Evolutionary conservation across 2,797 vertebrate species (phyloP).

Genomic region (Apogon hyalosoma): DNA sequence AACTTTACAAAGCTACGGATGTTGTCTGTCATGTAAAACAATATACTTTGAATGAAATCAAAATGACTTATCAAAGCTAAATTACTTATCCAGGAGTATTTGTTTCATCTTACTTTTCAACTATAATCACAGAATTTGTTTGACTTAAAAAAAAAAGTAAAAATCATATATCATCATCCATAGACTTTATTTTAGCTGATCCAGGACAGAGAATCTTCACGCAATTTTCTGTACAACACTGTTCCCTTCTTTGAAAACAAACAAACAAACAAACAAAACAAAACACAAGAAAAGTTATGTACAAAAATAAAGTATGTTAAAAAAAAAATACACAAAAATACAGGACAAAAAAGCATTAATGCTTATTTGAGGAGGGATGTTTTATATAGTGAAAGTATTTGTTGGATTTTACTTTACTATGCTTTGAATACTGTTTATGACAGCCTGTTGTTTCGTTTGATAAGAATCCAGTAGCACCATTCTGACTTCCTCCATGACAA

Average conservation of each 20-base stretch:
- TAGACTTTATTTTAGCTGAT: slow-evolving; percentile 78
- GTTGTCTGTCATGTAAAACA: no score
- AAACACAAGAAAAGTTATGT: slow-evolving; percentile 66
- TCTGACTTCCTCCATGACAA: slow-evolving; percentile 47
- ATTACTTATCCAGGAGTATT: no score
- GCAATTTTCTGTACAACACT: slow-evolving; percentile 73
- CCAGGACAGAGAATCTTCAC: slow-evolving; percentile 65
- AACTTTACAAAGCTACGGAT: background rate
- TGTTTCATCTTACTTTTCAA: background rate
- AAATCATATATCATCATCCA: slow-evolving; percentile 51
- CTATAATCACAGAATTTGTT: background rate
- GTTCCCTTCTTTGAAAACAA: slow-evolving; percentile 77
- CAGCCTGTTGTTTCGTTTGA: slow-evolving; percentile 31
- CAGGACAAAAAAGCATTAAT: slow-evolving; percentile 51
- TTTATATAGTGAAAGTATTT: slow-evolving; percentile 67
- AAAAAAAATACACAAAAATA: slow-evolving; percentile 64
- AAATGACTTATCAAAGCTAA: no score
- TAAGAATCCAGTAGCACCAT: slow-evolving; percentile 67
- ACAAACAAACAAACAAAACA: slow-evolving; percentile 53
- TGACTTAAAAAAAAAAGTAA: background rate
- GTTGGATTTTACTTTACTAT: slow-evolving; percentile 39
- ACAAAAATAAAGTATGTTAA: slow-evolving; percentile 75
- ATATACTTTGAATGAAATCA: no score
- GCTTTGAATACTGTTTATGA: slow-evolving; percentile 27
- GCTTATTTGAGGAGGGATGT: slow-evolving; percentile 52